Conservation (phyloP, 1,140 invertebrate genomes). For the Philotrypesis tridentata region DNA sequence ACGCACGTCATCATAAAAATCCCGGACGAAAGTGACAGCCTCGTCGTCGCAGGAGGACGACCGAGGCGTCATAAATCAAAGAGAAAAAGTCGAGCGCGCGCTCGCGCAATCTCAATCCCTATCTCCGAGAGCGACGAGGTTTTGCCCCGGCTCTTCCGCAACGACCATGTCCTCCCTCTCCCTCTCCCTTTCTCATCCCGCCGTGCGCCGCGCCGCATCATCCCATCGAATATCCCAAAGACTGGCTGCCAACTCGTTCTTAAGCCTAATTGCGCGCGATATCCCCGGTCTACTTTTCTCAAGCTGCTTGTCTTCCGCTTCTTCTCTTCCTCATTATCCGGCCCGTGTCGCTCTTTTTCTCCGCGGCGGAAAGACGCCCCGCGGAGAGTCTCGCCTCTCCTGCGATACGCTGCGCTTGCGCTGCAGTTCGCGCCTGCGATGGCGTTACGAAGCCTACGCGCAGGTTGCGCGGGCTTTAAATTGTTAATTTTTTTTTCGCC, state of each 20-base stretch:
- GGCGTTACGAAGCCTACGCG: too few relatives aligned
- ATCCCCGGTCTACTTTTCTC: slow-evolving; percentile 21
- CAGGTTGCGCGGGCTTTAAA: neutral
- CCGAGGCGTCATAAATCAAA: too few relatives aligned
- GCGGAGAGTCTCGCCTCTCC: neutral
- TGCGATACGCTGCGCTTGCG: too few relatives aligned
- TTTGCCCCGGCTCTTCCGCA: too few relatives aligned
- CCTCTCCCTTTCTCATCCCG: too few relatives aligned
- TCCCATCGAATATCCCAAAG: neutral
- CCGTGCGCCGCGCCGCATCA: neutral
- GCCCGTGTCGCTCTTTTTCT: neutral
- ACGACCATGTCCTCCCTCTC: too few relatives aligned
- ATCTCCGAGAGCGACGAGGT: too few relatives aligned
- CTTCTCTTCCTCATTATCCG: slow-evolving; percentile 22
- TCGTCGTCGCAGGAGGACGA: too few relatives aligned
- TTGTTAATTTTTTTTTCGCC: neutral
- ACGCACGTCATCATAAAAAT: too few relatives aligned
- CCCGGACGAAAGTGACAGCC: too few relatives aligned
- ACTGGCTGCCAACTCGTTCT: neutral
- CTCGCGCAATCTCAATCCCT: too few relatives aligned
- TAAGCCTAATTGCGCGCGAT: slow-evolving; percentile 13
- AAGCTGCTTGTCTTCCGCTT: neutral
- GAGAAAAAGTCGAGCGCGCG: too few relatives aligned
- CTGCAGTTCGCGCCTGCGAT: neutral
- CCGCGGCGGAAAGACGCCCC: neutral